Percentiles rank a stretch among this genome's conserved stretches.
Evolutionary conservation across 2,113 vertebrate species (phyloP).

Genomic region (Anoura caudifer): DNA sequence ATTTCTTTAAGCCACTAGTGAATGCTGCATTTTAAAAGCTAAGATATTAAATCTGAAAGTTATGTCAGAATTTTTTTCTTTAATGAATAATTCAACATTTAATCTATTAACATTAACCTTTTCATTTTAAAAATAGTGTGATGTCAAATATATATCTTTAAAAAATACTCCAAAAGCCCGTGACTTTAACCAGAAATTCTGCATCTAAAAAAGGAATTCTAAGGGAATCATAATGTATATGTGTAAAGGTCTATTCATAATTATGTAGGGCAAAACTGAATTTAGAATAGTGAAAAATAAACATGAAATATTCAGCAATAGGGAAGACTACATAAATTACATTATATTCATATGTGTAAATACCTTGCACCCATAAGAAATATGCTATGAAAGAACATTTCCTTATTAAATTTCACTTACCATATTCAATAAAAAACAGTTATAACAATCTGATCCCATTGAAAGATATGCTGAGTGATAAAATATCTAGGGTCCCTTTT

Average conservation of each 20-base stretch:
- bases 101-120: conserved; percentile 45
- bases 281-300: conserved; percentile 27
- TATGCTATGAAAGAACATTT: not conserved
- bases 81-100: conserved; percentile 53
- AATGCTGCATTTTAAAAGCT: not conserved
- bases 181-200: conserved; percentile 16
- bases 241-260: not conserved
- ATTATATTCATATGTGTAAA: not conserved
- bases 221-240: conserved; percentile 14
- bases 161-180: not conserved
- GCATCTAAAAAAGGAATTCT: not conserved
- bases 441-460: not conserved
- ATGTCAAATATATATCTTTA: not conserved
- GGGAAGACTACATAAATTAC: not conserved
- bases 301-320: not conserved
- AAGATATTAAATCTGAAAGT: not conserved
- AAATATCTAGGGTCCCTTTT: not conserved
- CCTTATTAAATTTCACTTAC: not conserved
- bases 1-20: not conserved
- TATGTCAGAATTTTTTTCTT: conserved; percentile 41
- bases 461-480: not conserved
- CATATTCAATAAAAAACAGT: not conserved
- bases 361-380: not conserved
- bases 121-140: conserved; percentile 53
- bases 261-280: not conserved